Base-by-base conservation (phyloP, 2,888 invertebrate genomes). In the Patella depressa region DNA sequence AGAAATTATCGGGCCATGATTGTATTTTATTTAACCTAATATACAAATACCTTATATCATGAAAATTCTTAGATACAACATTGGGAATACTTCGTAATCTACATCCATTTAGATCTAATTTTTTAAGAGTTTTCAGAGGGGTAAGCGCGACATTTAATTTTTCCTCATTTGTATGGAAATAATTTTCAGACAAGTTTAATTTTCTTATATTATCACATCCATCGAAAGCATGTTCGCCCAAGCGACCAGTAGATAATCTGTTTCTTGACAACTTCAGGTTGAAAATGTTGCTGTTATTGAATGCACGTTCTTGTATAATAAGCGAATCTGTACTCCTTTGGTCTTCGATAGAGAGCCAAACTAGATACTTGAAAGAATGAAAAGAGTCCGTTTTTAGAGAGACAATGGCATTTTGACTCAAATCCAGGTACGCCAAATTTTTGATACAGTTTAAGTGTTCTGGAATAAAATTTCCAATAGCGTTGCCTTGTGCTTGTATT, bases 401-500 rank as follows among this genome's bases (percentile, higher is more conserved):
- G 34, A 15, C 29, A n/a, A 75, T 71, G 15, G 54, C 55, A 24
- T 71, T 75, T 2, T 24, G 53, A 45, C 17, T 71, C 15, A 75
- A 29, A 17, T 54, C 70, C 17, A 75, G 29, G 53, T 11, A 15
- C 5, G 29, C 29, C 29, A 71, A n/a, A 3, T 71, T 11, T 71
- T 70, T 54, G 17, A 71, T 29, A n/a, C 75, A 75, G 53, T 24
- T 71, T 19, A 53, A 75, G 7, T 5, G n/a, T 12, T 65, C 12
- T 29, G 53, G 57, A n/a, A 17, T 71, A 9, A 55, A 53, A 54
- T n/a, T 57, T 3, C 19, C n/a, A 14, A 75, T 55, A 19, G 4
- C 17, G 24, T 55, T 53, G 24, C 71, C 24, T 3, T 71, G 54
- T 2, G 55, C 9, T 15, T 3, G 9, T 11, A 73, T 9, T 17